These are phyloP conservation scores for Neofelis nebulosa DNA, from an alignment of 2,113 vertebrate genomes.

Conservation along the genomic window DNA sequence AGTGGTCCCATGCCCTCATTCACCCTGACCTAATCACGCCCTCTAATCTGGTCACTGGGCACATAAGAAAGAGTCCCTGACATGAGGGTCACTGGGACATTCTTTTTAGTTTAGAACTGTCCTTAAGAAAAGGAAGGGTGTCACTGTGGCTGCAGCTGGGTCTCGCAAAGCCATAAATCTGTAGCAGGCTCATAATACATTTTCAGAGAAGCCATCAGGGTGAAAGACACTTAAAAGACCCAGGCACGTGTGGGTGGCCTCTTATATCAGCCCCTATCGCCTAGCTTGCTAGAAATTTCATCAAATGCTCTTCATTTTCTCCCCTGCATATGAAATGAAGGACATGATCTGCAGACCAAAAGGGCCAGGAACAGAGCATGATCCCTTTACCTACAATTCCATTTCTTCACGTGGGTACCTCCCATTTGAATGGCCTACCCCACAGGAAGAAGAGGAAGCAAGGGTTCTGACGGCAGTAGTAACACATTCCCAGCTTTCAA, in stretches of 20 bases:
- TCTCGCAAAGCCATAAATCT: not conserved
- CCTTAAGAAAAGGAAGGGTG: not conserved
- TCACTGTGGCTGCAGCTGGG: not conserved
- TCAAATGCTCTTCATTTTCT: not conserved
- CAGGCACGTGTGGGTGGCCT: not conserved
- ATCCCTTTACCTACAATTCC: not conserved
- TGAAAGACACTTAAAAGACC: not conserved
- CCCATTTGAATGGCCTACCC: not conserved
- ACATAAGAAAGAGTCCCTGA: not conserved
- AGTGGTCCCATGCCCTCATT: not conserved
- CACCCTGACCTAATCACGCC: not conserved
- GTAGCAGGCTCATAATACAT: too few species aligned
- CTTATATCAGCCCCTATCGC: not conserved
- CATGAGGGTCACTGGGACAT: fast-evolving
- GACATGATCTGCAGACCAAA: not conserved
- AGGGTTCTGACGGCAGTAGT: not conserved
- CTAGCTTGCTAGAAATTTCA: not conserved
- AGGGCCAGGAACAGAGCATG: not conserved
- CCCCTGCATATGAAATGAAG: not conserved
- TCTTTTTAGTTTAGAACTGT: not conserved
- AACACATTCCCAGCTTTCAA: not conserved
- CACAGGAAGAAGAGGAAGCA: not conserved
- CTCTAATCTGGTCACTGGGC: too few species aligned
- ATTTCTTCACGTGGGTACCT: not conserved
- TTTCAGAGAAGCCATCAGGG: constrained; percentile 7